phyloP scores from a whole-genome alignment of 1,140 invertebrate species.

The Aphaenogaster rudis region DNA sequence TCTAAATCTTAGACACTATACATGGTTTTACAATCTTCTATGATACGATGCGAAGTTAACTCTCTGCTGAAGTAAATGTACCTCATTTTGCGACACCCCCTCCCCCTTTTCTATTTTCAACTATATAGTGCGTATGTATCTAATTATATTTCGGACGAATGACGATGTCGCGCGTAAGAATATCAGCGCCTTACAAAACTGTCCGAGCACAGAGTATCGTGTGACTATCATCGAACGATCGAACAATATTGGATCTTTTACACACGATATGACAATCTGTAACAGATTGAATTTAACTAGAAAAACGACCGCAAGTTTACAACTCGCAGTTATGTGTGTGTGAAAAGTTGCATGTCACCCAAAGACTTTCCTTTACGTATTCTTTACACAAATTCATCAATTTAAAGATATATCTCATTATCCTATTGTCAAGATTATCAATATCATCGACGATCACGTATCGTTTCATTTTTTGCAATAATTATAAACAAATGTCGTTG shows the following conservation, averaged over 20 bases:
- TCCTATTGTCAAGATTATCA: conserved; percentile 7
- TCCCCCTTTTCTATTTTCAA: background rate
- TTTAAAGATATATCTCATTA: conserved; percentile 21
- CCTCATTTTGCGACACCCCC: background rate
- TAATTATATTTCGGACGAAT: conserved; percentile 16
- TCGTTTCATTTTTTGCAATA: conserved; percentile 6
- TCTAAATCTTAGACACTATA: background rate
- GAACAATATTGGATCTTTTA: conserved; percentile 29
- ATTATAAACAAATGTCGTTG: conserved; percentile 53
- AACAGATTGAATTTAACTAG: conserved; percentile 20
- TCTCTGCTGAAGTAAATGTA: background rate
- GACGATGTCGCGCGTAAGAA: conserved; percentile 6
- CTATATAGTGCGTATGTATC: background rate
- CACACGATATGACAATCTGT: conserved; percentile 12
- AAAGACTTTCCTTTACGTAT: background rate
- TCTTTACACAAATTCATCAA: conserved; percentile 5
- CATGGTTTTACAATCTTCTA: background rate
- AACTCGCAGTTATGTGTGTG: background rate
- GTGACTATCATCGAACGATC: conserved; percentile 6
- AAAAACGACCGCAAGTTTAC: background rate
- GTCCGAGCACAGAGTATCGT: background rate
- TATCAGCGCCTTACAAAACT: background rate
- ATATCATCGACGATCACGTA: conserved; percentile 16
- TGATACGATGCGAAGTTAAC: background rate
- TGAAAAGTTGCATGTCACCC: background rate